Evolutionary conservation across 2,888 invertebrate species (phyloP).

Genomic region (Cistogaster globosa): DNA sequence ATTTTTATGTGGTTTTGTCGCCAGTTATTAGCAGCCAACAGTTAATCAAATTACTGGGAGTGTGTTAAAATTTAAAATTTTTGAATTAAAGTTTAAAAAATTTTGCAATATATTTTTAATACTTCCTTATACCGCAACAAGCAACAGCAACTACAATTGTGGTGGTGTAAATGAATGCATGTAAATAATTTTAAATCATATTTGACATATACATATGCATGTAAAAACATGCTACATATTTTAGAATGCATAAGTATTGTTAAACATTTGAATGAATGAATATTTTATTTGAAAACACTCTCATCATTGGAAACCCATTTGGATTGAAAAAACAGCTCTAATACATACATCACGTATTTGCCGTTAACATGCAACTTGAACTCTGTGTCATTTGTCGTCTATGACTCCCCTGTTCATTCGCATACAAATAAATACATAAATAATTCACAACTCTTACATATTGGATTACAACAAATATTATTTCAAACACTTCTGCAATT

Average conservation of each 20-base stretch:
- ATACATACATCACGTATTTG: conserved; percentile 57
- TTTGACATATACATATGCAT: no score
- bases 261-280: conserved; percentile 32
- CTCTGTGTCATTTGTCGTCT: conserved; percentile 67
- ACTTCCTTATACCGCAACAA: no score
- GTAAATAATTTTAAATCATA: conserved; percentile 23
- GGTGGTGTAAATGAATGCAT: background rate
- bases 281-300: conserved; percentile 52
- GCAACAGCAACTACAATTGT: no score
- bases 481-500: conserved; percentile 10
- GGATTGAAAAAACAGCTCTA: conserved; percentile 13
- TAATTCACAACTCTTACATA: conserved; percentile 34
- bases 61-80: no score
- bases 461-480: conserved; percentile 15
- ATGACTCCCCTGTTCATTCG: conserved; percentile 50
- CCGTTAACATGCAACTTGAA: conserved; percentile 65
- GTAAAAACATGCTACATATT: conserved; percentile 5
- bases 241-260: conserved; percentile 19
- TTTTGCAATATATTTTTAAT: no score
- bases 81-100: no score
- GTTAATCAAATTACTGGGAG: no score
- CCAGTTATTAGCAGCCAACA: no score
- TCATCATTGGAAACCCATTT: conserved; percentile 60
- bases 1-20: no score
- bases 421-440: conserved; percentile 35